Conservation (phyloP, 2,888 invertebrate species). For the Diploptera punctata region DNA sequence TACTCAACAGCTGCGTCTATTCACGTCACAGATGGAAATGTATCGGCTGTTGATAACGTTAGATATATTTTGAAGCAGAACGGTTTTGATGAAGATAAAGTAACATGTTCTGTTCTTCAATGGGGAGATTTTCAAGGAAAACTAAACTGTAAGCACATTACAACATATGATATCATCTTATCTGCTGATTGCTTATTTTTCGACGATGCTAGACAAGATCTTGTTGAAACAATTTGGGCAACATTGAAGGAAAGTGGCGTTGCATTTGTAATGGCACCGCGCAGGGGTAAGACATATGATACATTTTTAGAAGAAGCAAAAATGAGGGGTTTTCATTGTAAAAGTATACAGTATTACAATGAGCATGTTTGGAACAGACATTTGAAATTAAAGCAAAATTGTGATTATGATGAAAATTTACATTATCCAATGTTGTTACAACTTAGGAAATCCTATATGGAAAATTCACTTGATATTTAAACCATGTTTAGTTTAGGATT, state of each 20-base stretch:
- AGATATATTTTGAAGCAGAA: conserved; percentile 70
- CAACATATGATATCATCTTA: conserved; percentile 70
- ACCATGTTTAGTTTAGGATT: too few species aligned
- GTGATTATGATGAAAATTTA: conserved; percentile 70
- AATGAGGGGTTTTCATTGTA: conserved; percentile 64
- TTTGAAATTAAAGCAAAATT: conserved; percentile 63
- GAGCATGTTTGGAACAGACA: conserved; percentile 72
- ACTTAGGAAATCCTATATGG: conserved; percentile 58
- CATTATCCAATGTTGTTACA: conserved; percentile 75
- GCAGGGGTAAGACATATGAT: conserved; percentile 73
- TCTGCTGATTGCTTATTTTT: conserved; percentile 84
- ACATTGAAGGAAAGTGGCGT: conserved; percentile 66
- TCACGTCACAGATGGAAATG: conserved; percentile 80
- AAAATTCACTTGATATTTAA: conserved; percentile 6
- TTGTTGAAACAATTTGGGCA: conserved; percentile 71
- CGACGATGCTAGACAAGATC: conserved; percentile 71
- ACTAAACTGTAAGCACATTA: neutral
- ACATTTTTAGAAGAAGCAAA: conserved; percentile 69
- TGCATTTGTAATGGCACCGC: conserved; percentile 78
- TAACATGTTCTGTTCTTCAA: conserved; percentile 57
- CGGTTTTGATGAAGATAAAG: conserved; percentile 56
- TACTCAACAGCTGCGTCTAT: conserved; percentile 68
- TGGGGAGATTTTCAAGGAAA: conserved; percentile 54
- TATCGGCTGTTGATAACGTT: conserved; percentile 75
- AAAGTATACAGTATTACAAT: conserved; percentile 66